These are phyloP conservation scores for Rhagologus leucostigma DNA, from an alignment of 2,113 vertebrate species.

Conservation along the genomic window DNA sequence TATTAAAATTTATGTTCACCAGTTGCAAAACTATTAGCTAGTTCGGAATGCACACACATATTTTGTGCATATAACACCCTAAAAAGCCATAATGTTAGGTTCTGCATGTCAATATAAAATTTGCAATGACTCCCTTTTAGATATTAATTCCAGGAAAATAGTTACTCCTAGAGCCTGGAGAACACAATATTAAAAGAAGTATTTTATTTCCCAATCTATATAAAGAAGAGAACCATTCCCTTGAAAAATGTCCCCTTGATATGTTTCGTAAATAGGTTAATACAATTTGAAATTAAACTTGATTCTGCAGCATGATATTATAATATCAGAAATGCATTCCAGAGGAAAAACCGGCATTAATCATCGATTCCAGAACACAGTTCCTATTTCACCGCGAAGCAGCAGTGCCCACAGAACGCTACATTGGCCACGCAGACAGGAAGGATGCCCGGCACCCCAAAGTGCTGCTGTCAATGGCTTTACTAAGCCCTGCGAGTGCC, in stretches of 20 bases:
- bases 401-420: background rate
- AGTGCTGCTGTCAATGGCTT: background rate
- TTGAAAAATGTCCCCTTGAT: constrained; percentile 52
- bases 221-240: constrained; percentile 50
- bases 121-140: constrained; percentile 24
- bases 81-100: constrained; percentile 28
- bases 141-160: constrained; percentile 55
- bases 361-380: background rate
- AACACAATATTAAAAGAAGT: constrained; percentile 49
- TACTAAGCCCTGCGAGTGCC: background rate
- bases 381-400: background rate
- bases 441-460: background rate
- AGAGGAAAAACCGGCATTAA: constrained; percentile 13
- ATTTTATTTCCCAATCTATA: constrained; percentile 57
- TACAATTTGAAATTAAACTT: constrained; percentile 63
- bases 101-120: constrained; percentile 39
- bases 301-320: constrained; percentile 35
- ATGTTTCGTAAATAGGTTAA: constrained; percentile 56
- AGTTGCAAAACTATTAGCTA: constrained; percentile 60
- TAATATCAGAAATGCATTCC: constrained; percentile 35
- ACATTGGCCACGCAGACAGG: background rate
- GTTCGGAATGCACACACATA: constrained; percentile 43
- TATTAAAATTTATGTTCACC: constrained; percentile 65
- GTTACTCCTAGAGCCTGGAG: constrained; percentile 18
- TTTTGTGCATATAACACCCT: constrained; percentile 35